A percentile compares a stretch with the other conserved stretches of the same genome.
phyloP scores from a whole-genome alignment of 2,888 invertebrate species.

The Drosophila borborema region DNA sequence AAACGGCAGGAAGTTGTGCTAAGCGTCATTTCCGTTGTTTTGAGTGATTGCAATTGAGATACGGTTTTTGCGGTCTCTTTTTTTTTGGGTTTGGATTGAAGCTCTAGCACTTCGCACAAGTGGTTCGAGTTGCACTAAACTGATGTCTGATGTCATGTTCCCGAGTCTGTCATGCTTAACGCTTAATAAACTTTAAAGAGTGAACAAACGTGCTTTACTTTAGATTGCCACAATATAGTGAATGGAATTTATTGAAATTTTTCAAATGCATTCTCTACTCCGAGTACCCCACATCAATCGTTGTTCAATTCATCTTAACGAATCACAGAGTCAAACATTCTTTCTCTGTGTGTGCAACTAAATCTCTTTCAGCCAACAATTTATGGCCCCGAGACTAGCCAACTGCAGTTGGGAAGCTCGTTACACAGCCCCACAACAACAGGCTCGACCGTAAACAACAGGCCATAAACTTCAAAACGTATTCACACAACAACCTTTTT shows the following conservation, averaged over 20 bases:
- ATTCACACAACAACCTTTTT: conserved; percentile 30
- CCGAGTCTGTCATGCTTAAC: conserved; percentile 26
- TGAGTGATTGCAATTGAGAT: conserved; percentile 83
- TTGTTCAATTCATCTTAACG: conserved; percentile 64
- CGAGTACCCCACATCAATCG: conserved; percentile 63
- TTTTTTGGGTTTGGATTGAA: conserved; percentile 42
- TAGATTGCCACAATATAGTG: neutral
- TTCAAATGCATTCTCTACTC: conserved; percentile 48
- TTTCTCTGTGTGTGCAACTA: conserved; percentile 35
- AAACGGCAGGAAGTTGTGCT: conserved; percentile 80
- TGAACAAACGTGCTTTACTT: neutral
- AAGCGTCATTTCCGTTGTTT: conserved; percentile 83
- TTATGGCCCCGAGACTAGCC: conserved; percentile 59
- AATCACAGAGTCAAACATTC: conserved; percentile 51
- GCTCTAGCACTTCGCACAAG: conserved; percentile 22
- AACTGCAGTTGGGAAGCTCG: conserved; percentile 56
- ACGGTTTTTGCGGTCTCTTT: conserved; percentile 74
- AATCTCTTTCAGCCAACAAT: conserved; percentile 59
- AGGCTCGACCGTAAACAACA: conserved; percentile 56
- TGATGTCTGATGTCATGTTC: conserved; percentile 26
- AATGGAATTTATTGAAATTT: neutral
- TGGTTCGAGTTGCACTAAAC: conserved; percentile 23
- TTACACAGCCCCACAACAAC: conserved; percentile 26
- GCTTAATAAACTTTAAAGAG: conserved; percentile 38
- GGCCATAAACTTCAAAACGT: conserved; percentile 59